A percentile compares a stretch with the other conserved stretches of the same genome.
phyloP scores from a whole-genome alignment of 2,113 vertebrate genomes.

The Myotis brandtii region DNA sequence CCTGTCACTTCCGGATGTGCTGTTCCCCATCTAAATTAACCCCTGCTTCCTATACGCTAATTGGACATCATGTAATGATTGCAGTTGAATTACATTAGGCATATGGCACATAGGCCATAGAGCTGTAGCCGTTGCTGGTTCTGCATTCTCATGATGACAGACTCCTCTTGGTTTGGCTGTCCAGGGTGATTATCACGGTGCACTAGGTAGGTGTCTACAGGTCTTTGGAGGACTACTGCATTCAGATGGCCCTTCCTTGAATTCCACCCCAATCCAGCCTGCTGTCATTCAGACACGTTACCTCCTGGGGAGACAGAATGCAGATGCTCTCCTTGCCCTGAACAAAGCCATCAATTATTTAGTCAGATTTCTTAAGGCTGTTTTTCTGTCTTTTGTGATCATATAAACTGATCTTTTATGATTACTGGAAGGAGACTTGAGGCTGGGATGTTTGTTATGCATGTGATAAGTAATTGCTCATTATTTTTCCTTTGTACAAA shows the following conservation, averaged over 20 bases:
- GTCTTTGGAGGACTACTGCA: background rate
- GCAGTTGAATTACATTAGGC: background rate
- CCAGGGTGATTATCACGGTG: background rate
- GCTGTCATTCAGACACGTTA: background rate
- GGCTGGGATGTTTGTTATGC: background rate
- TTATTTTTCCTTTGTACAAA: constrained; percentile 12
- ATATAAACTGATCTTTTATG: background rate
- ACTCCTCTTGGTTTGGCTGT: background rate
- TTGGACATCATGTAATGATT: background rate
- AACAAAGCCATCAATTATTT: constrained; percentile 36
- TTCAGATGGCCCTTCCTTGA: background rate
- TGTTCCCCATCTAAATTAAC: background rate
- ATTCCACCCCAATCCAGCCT: background rate
- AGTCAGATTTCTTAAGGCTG: constrained; percentile 42
- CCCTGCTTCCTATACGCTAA: background rate
- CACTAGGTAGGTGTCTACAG: background rate
- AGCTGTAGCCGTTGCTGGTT: background rate
- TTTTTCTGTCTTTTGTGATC: background rate
- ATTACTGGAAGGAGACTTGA: constrained; percentile 15
- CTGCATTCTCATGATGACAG: background rate
- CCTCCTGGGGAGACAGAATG: background rate
- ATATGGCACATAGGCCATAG: background rate
- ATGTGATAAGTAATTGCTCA: constrained; percentile 8
- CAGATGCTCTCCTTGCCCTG: background rate
- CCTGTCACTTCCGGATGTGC: background rate